Evolutionary conservation across 37 sponge, comb jelly and placozoan genomes (phyloP).

Genomic region (Spongilla lacustris): DNA sequence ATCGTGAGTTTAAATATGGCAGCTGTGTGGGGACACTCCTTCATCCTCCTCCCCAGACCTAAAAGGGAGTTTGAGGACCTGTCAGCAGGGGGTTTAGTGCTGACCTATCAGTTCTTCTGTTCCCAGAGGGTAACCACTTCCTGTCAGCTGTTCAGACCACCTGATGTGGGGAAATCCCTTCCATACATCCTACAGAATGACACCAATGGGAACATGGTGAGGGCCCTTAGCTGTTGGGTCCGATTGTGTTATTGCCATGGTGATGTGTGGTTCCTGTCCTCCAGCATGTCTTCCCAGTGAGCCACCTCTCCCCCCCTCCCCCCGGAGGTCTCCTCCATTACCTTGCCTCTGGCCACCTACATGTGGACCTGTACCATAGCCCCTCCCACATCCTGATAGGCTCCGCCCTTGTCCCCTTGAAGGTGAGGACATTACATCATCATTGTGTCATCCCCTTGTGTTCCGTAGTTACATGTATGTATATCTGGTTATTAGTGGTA

Average conservation of each 20-base stretch:
- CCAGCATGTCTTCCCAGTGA: conserved; percentile 4
- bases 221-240: background rate
- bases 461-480: no score
- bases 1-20: background rate
- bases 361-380: conserved; percentile 14
- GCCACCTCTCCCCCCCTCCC: background rate
- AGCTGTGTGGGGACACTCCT: no score
- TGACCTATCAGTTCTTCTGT: background rate
- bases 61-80: background rate
- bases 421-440: background rate
- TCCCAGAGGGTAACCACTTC: background rate
- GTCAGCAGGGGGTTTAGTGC: background rate
- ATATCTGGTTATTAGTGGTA: no score
- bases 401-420: conserved; percentile 22
- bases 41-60: background rate
- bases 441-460: no score
- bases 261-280: background rate
- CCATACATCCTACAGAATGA: background rate
- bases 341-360: background rate
- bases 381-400: conserved; percentile 33
- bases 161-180: conserved; percentile 1
- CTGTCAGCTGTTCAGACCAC: background rate
- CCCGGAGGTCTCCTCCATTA: background rate
- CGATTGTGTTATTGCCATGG: no score
- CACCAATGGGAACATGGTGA: background rate